Base-by-base conservation (phyloP, 2,113 vertebrate genomes). In the Oxyura jamaicensis region DNA sequence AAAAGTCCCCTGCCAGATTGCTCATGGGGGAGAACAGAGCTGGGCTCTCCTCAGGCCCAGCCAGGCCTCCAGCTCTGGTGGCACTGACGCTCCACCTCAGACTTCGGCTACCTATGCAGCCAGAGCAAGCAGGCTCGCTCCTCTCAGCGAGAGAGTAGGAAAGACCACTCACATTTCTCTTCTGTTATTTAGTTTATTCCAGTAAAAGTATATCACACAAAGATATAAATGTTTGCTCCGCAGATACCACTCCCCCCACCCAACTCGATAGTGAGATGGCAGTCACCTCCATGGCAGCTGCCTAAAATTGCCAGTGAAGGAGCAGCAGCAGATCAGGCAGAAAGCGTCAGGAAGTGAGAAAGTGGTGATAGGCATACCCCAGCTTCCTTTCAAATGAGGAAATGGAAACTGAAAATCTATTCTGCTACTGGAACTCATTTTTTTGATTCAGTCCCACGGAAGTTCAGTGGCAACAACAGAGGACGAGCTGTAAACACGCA, bases 301-400 rank as follows among this genome's bases (percentile, higher is more conserved):
- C 33, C 46, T 79, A 35, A 72, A 68, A 22, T 14, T 3, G 1
- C 33, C 62, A 82, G 56, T 36, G 66, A 66, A 85, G 62, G 26
- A 88, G 50, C 25, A 83, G 69, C 66, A 73, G 53, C 60, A 68
- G 16, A 76, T 31, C 39, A 75, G 44, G 41, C 76, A 92, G 13
- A 80, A 68, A 58, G 56, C 0, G 3, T 36, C 69, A 88, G 83
- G 68, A 92, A 86, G 71, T 35, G 22, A 91, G 6, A 53, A 84
- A 62, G 15, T 21, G 77, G 41, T 75, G 73, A 72, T 18, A 93
- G 62, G 1, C 0, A 3, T 62, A 73, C 41, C 66, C 36, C 67
- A 71, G 21, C 53, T 93, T 96, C 77, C 86, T 76, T 62, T 83
- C 66, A 91, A 82, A 82, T 8, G 39, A 89, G 77, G 83, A 95